These are phyloP conservation scores for Bolinopsis microptera DNA, from an alignment of 37 sponge, comb jelly and placozoan species.

Conservation along the genomic window DNA sequence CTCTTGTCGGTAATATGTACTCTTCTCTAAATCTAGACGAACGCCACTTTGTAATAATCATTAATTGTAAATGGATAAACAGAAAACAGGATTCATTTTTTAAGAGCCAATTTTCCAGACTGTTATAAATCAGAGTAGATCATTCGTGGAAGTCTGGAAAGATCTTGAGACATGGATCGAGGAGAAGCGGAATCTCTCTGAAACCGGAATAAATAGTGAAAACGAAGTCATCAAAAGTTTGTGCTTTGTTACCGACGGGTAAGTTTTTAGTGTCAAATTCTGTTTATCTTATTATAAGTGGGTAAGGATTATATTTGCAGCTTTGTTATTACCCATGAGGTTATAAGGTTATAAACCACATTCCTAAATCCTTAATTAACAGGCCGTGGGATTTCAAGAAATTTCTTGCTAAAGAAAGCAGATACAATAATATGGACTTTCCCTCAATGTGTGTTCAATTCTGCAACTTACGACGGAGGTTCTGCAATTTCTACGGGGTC, in stretches of 20 bases:
- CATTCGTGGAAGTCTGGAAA: slow-evolving; percentile 19
- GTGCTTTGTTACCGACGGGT: slow-evolving; percentile 49
- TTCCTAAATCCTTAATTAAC: not conserved
- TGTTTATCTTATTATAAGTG: not conserved
- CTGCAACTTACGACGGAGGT: slow-evolving; percentile 51
- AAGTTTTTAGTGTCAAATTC: not conserved
- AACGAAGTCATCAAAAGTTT: slow-evolving; percentile 8
- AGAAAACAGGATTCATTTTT: no score
- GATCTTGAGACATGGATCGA: slow-evolving; percentile 54
- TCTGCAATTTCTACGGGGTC: slow-evolving; percentile 55
- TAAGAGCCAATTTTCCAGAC: slow-evolving; percentile 5
- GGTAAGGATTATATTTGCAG: no score
- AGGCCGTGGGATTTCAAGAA: slow-evolving; percentile 61
- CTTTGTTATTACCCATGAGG: no score
- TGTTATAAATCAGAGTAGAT: slow-evolving; percentile 55
- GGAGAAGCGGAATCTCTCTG: not conserved
- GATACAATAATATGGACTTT: slow-evolving; percentile 62
- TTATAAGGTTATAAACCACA: no score
- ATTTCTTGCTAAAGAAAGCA: slow-evolving; percentile 45
- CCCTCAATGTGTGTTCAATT: slow-evolving; percentile 47
- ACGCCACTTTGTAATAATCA: no score
- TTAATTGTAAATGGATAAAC: no score
- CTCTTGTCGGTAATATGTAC: no score
- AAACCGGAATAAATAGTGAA: not conserved
- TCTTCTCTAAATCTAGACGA: no score